Evolutionary conservation across 2,888 invertebrate species (phyloP).

Genomic region (Pseudococcus jackbeardsleyi): DNA sequence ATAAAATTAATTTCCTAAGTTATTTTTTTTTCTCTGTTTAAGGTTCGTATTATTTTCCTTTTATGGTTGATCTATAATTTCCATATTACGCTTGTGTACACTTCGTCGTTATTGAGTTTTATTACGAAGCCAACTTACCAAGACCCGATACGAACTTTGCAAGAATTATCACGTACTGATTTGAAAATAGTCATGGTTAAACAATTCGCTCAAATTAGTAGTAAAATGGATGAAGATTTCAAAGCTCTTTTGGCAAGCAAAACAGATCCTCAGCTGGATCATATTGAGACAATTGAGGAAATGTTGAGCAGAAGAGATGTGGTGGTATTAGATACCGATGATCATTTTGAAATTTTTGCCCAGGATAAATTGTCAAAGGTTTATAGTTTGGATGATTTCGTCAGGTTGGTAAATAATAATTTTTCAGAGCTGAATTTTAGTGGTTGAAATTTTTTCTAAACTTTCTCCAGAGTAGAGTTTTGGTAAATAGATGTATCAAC

Average conservation of each 20-base stretch:
- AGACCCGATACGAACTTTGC: conserved; percentile 62
- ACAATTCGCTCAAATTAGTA: conserved; percentile 65
- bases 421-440: not conserved
- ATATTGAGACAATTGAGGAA: not conserved
- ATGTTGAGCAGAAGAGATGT: conserved; percentile 63
- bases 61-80: conserved; percentile 65
- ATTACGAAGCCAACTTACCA: conserved; percentile 64
- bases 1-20: not conserved
- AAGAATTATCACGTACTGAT: conserved; percentile 58
- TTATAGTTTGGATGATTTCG: conserved; percentile 57
- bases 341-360: conserved; percentile 65
- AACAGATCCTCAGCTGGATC: conserved; percentile 34
- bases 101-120: conserved; percentile 65
- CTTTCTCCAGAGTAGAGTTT: no score
- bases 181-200: conserved; percentile 62
- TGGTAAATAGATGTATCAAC: no score
- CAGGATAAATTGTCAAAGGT: conserved; percentile 27
- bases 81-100: conserved; percentile 66
- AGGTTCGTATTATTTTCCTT: conserved; percentile 63
- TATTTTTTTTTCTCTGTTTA: not conserved
- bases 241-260: conserved; percentile 7
- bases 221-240: conserved; percentile 64
- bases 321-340: conserved; percentile 64
- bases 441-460: no score
- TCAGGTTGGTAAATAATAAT: conserved; percentile 26